These are phyloP conservation scores for Danio kyathit DNA, from an alignment of 2,797 vertebrate species.

Conservation along the genomic window DNA sequence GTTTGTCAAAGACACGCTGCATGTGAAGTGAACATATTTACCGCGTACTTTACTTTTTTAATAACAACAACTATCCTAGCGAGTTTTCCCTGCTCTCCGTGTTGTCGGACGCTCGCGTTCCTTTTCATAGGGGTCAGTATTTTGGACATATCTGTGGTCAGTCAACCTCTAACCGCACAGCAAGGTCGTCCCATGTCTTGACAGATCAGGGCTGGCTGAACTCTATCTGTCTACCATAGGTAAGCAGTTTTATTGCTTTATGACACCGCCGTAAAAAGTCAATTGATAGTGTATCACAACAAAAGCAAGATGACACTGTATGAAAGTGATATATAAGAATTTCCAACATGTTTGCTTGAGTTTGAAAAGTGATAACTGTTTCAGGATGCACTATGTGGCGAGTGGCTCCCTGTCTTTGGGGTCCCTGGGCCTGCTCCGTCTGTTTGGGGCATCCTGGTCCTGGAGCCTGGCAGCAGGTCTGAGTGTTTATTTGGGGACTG, in stretches of 20 bases:
- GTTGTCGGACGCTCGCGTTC: not conserved
- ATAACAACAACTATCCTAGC: not conserved
- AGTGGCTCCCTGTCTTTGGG: conserved; percentile 82
- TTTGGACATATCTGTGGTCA: conserved; percentile 36
- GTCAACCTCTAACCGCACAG: conserved; percentile 38
- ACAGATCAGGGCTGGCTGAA: conserved; percentile 17
- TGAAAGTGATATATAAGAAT: not conserved
- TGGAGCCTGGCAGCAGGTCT: conserved; percentile 88
- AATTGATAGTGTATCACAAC: not conserved
- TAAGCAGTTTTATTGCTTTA: conserved; percentile 17
- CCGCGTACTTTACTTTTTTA: not conserved
- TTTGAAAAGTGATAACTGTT: not conserved
- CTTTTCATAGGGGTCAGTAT: conserved; percentile 1
- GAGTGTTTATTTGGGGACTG: conserved; percentile 84
- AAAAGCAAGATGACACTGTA: not conserved
- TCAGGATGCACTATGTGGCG: conserved; percentile 81
- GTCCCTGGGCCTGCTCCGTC: conserved; percentile 85
- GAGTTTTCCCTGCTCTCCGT: not conserved
- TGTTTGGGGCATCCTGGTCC: conserved; percentile 87
- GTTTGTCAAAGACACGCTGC: not conserved
- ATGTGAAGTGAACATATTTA: not conserved
- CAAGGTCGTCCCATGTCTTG: conserved; percentile 47
- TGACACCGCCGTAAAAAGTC: not conserved
- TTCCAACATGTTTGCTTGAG: not conserved
- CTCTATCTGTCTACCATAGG: conserved; percentile 15